A percentile compares a stretch with the other conserved stretches of the same genome.
Conservation (phyloP, 2,888 invertebrate species). For the Protophormia terraenovae region DNA sequence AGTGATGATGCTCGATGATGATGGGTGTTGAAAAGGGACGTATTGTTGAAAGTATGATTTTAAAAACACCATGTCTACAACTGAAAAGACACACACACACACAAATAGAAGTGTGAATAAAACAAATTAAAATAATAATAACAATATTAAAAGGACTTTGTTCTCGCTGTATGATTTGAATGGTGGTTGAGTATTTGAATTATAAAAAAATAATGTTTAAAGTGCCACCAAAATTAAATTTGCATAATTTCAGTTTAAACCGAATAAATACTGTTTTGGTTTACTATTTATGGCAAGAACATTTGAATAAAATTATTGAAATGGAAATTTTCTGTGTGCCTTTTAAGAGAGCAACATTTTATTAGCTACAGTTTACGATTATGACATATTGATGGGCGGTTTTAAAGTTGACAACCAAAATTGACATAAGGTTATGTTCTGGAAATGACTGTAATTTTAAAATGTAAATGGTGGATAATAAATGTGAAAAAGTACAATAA, state of each 20-base stretch:
- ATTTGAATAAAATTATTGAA: not conserved
- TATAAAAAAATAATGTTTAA: constrained; percentile 36
- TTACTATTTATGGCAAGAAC: not conserved
- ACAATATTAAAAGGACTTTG: constrained; percentile 65
- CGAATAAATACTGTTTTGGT: not conserved
- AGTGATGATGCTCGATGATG: not conserved
- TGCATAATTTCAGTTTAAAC: constrained; percentile 69
- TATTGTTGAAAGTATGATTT: constrained; percentile 44
- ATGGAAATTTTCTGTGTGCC: not conserved
- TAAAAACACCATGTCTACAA: constrained; percentile 63
- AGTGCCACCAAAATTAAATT: constrained; percentile 69
- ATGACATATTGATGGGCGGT: constrained; percentile 69
- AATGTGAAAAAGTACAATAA: too few species aligned
- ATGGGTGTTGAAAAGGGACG: constrained; percentile 45
- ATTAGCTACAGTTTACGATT: constrained; percentile 58
- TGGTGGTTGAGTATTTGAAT: constrained; percentile 37
- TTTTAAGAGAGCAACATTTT: not conserved
- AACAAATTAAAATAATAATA: constrained; percentile 73
- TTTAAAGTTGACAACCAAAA: constrained; percentile 39
- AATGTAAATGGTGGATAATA: not conserved
- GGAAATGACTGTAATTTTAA: not conserved
- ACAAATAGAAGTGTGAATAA: constrained; percentile 7
- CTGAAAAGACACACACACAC: too few species aligned
- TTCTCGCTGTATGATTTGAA: constrained; percentile 13
- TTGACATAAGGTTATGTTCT: constrained; percentile 8